phyloP scores from a whole-genome alignment of 2,888 invertebrate species.

The Drosophila quasianomalipes region DNA sequence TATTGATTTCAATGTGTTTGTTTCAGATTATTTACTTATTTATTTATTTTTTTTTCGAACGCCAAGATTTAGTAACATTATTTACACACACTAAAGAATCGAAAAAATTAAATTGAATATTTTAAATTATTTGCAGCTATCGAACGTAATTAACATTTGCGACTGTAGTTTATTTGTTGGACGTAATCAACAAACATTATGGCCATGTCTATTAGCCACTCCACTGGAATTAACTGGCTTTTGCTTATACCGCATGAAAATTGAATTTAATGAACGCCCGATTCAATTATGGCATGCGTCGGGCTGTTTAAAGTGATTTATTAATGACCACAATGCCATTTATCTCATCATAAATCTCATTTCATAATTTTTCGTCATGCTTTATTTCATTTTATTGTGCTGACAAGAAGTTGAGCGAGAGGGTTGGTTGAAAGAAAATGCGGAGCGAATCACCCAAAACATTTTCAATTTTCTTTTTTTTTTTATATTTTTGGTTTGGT shows the following conservation, averaged over 20 bases:
- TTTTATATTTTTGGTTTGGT: constrained; percentile 31
- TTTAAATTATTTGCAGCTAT: constrained; percentile 3
- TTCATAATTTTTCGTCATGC: constrained; percentile 51
- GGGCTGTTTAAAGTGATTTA: constrained; percentile 61
- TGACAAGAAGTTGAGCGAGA: constrained; percentile 33
- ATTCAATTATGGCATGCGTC: constrained; percentile 32
- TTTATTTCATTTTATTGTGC: constrained; percentile 32
- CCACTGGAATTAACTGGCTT: constrained; percentile 9
- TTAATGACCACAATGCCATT: constrained; percentile 60
- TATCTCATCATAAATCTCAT: constrained; percentile 64
- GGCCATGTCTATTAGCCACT: constrained; percentile 39
- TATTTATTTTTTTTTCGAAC: background rate
- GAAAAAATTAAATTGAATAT: background rate
- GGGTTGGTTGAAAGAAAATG: background rate
- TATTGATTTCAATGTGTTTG: background rate
- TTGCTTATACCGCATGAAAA: constrained; percentile 29
- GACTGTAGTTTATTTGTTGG: constrained; percentile 22
- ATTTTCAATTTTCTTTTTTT: constrained; percentile 24
- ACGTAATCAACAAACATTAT: constrained; percentile 15
- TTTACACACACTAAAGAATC: background rate
- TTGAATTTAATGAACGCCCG: constrained; percentile 48
- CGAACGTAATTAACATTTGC: constrained; percentile 17
- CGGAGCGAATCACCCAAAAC: background rate
- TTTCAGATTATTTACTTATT: background rate
- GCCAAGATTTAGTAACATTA: background rate